phyloP scores from a whole-genome alignment of 2,113 vertebrate species.

The Albula glossodonta region DNA sequence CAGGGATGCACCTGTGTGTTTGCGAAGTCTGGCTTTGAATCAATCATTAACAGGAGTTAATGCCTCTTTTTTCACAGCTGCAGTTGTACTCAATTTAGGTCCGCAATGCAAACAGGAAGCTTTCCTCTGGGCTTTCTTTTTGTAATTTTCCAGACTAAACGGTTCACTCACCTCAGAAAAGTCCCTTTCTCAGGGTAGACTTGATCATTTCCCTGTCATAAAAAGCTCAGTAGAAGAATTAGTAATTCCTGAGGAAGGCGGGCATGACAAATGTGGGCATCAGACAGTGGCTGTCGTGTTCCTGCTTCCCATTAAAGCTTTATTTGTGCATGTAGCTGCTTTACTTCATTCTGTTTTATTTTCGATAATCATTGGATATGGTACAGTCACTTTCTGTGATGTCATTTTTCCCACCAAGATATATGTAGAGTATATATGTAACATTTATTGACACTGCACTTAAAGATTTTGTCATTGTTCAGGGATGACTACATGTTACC shows the following conservation, averaged over 20 bases:
- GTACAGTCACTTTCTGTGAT: background rate
- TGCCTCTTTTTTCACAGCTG: background rate
- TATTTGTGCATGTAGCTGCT: background rate
- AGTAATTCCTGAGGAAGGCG: background rate
- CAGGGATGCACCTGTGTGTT: slow-evolving; percentile 2
- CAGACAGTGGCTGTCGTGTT: background rate
- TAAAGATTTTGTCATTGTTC: background rate
- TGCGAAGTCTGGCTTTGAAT: background rate
- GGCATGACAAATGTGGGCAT: background rate
- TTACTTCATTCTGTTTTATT: background rate
- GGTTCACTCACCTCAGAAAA: slow-evolving; percentile 35
- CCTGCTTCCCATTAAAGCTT: background rate
- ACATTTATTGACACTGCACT: background rate
- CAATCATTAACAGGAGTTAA: slow-evolving; percentile 5
- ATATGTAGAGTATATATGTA: background rate
- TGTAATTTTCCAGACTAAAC: slow-evolving; percentile 25
- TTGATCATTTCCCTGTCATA: slow-evolving; percentile 17
- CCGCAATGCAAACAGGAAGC: background rate
- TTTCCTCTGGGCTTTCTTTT: slow-evolving; percentile 16
- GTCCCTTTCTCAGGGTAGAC: slow-evolving; percentile 36
- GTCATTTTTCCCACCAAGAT: background rate
- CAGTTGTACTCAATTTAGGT: background rate
- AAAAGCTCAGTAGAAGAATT: background rate
- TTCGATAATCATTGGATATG: background rate
- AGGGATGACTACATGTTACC: background rate